A percentile compares a stretch with the other conserved stretches of the same genome.
Conservation (phyloP, 1,140 invertebrate species). For the Coboldia fuscipes region DNA sequence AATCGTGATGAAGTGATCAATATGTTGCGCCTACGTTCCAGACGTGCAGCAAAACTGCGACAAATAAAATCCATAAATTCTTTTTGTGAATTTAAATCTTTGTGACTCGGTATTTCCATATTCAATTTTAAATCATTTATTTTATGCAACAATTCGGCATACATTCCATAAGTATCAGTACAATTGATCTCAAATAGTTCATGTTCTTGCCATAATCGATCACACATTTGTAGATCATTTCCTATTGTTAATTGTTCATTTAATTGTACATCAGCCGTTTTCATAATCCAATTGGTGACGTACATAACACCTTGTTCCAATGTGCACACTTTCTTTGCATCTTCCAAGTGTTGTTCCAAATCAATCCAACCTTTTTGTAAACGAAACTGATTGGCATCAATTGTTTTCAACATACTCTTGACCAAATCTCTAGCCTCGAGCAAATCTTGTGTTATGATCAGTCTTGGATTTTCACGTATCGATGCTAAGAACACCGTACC, state of each 20-base stretch:
- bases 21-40: slow-evolving; percentile 51
- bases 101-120: slow-evolving; percentile 21
- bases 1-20: slow-evolving; percentile 54
- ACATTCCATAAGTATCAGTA: slow-evolving; percentile 48
- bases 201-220: slow-evolving; percentile 44
- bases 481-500: no score
- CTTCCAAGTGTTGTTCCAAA: slow-evolving; percentile 32
- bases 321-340: slow-evolving; percentile 32
- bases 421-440: slow-evolving; percentile 32
- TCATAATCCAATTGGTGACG: slow-evolving; percentile 58
- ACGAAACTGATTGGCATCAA: slow-evolving; percentile 34
- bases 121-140: slow-evolving; percentile 30
- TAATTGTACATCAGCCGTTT: slow-evolving; percentile 45
- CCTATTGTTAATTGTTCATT: slow-evolving; percentile 48
- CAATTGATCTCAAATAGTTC: slow-evolving; percentile 58
- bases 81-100: slow-evolving; percentile 37
- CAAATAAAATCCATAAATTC: slow-evolving; percentile 66
- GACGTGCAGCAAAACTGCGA: slow-evolving; percentile 48
- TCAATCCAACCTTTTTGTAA: slow-evolving; percentile 35
- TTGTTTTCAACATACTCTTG: slow-evolving; percentile 28
- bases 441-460: slow-evolving; percentile 34
- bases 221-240: slow-evolving; percentile 43
- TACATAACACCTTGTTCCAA: slow-evolving; percentile 37
- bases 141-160: slow-evolving; percentile 50
- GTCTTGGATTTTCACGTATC: no score